phyloP scores from a whole-genome alignment of 1,140 invertebrate species.

The Tetragonula clypearis region DNA sequence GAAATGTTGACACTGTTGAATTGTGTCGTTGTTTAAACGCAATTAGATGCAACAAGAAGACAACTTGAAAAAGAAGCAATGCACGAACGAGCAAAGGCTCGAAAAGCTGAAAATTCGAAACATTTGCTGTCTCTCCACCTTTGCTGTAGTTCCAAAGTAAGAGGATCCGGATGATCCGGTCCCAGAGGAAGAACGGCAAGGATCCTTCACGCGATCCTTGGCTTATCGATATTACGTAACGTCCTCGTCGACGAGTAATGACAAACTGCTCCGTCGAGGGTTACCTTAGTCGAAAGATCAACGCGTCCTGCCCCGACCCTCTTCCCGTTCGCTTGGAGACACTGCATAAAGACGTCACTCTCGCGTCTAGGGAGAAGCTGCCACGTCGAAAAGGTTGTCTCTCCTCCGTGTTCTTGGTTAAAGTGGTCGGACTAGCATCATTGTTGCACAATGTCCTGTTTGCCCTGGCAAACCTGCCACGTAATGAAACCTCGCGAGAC shows the following conservation, averaged over 20 bases:
- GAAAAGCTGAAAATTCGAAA: no score
- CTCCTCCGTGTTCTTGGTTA: conserved; percentile 38
- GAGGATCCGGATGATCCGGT: conserved; percentile 11
- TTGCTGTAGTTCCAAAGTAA: not conserved
- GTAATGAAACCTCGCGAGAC: conserved; percentile 79
- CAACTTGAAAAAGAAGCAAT: no score
- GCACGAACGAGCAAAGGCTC: no score
- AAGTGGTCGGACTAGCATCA: conserved; percentile 43
- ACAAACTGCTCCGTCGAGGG: conserved; percentile 37
- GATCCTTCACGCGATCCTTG: not conserved
- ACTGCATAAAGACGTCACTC: conserved; percentile 1
- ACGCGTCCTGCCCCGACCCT: not conserved
- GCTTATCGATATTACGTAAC: conserved; percentile 40
- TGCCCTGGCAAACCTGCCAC: conserved; percentile 77
- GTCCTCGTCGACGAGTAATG: conserved; percentile 33
- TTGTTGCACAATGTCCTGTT: conserved; percentile 73
- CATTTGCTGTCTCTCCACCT: not conserved
- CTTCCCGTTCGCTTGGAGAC: not conserved
- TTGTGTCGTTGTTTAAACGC: no score
- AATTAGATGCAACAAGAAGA: no score
- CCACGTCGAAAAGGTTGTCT: conserved; percentile 34
- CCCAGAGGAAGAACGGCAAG: not conserved
- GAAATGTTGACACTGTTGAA: no score
- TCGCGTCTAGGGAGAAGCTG: conserved; percentile 20
- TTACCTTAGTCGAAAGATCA: conserved; percentile 16